Percentiles rank a stretch among this genome's conserved stretches.
Evolutionary conservation across 2,888 invertebrate genomes (phyloP).

Genomic region (Caenorhabditis sp.): DNA sequence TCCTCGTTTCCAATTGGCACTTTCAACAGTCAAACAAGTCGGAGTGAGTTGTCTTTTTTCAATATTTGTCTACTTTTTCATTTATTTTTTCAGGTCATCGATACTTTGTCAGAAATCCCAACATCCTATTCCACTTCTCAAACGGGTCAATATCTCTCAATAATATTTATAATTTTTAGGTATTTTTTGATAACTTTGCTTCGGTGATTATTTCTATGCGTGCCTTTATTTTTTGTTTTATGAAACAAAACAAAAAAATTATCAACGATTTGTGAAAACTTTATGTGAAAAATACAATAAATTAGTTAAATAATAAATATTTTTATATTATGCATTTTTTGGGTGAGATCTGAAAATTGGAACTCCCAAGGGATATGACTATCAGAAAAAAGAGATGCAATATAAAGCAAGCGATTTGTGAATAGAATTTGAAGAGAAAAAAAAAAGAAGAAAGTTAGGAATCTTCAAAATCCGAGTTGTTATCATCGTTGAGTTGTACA

Average conservation of each 20-base stretch:
- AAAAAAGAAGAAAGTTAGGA: not conserved
- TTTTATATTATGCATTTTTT: not conserved
- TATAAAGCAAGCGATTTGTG: too few relatives aligned
- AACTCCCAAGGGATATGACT: not conserved
- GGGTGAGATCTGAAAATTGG: not conserved
- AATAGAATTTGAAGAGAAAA: conserved; percentile 4
- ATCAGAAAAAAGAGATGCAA: not conserved
- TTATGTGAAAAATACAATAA: not conserved
- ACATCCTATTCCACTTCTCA: not conserved
- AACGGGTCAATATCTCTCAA: not conserved
- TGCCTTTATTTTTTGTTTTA: not conserved
- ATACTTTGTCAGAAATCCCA: not conserved
- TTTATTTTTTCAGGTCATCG: conserved; percentile 19
- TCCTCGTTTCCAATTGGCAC: conserved; percentile 64
- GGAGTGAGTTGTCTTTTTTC: conserved; percentile 31
- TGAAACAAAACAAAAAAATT: not conserved
- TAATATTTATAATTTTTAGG: not conserved
- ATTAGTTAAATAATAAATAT: not conserved
- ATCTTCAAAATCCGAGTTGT: conserved; percentile 11
- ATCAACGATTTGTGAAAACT: not conserved
- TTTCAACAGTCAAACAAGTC: conserved; percentile 66
- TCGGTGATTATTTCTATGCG: not conserved
- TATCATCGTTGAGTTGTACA: conserved; percentile 12
- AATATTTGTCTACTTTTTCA: too few relatives aligned
- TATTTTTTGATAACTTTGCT: conserved; percentile 8